Evolutionary conservation across 2,888 invertebrate genomes (phyloP).

Genomic region (Archips crataeganus): DNA sequence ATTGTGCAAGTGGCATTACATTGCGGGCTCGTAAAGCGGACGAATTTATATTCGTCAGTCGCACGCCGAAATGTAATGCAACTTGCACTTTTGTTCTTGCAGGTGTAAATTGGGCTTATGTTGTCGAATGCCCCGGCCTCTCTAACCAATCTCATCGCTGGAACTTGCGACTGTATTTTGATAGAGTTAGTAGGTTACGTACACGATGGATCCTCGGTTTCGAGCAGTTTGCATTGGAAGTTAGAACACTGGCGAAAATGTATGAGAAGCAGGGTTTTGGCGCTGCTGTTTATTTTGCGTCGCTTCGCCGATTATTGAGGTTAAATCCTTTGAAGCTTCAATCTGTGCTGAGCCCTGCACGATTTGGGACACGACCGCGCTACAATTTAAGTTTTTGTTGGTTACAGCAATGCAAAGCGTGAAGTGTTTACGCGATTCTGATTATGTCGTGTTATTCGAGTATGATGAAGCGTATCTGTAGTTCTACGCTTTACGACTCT

Average conservation of each 20-base stretch:
- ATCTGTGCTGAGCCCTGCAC: slow-evolving; percentile 20
- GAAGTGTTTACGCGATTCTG: slow-evolving; percentile 12
- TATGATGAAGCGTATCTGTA: not conserved
- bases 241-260: slow-evolving; percentile 12
- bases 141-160: slow-evolving; percentile 1
- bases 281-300: slow-evolving; percentile 30
- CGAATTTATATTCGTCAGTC: too few relatives aligned
- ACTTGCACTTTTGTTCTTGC: not conserved
- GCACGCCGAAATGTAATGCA: too few relatives aligned
- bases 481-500: not conserved
- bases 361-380: slow-evolving; percentile 17
- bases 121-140: slow-evolving; percentile 13
- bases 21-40: too few relatives aligned
- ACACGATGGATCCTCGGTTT: slow-evolving; percentile 5
- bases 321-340: slow-evolving; percentile 20
- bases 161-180: slow-evolving; percentile 16
- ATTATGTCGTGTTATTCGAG: not conserved
- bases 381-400: not conserved
- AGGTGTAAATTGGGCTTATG: not conserved
- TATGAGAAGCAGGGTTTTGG: not conserved
- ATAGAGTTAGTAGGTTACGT: slow-evolving; percentile 21
- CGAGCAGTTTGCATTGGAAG: slow-evolving; percentile 19
- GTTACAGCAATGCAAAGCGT: not conserved
- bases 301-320: slow-evolving; percentile 24
- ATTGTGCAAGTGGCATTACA: too few relatives aligned